A percentile compares a stretch with the other conserved stretches of the same genome.
Evolutionary conservation across 2,113 vertebrate species (phyloP).

Genomic region (Xiphorhynchus elegans): DNA sequence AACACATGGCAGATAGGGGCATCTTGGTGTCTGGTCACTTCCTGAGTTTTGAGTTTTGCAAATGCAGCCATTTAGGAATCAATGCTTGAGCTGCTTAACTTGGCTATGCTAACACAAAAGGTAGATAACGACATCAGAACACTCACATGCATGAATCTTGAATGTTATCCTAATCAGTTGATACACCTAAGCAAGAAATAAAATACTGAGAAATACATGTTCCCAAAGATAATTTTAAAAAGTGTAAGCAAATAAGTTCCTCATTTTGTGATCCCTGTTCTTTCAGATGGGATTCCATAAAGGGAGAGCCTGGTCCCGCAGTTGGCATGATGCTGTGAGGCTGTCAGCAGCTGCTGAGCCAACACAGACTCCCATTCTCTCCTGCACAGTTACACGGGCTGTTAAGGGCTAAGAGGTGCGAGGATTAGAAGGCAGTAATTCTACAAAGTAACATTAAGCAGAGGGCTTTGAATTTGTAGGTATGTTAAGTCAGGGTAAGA

Average conservation of each 20-base stretch:
- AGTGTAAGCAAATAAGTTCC: neutral
- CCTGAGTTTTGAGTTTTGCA: neutral
- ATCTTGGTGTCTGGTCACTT: neutral
- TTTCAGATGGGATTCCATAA: neutral
- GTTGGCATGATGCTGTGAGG: neutral
- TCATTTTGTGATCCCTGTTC: neutral
- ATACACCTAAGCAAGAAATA: neutral
- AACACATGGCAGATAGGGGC: neutral
- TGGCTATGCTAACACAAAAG: neutral
- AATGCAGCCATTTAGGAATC: neutral
- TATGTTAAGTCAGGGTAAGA: neutral
- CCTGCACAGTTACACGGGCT: neutral
- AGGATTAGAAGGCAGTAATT: neutral
- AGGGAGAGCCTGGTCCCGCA: neutral
- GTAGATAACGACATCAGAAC: neutral
- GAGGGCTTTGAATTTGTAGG: neutral
- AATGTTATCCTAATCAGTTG: neutral
- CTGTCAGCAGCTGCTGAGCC: neutral
- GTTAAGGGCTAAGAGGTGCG: neutral
- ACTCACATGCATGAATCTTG: neutral
- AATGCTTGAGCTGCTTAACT: neutral
- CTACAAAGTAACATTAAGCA: neutral
- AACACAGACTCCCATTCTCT: neutral
- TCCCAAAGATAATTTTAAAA: neutral
- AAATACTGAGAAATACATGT: neutral